Conservation (phyloP, 2,888 invertebrate species). For the Molanna angustata region DNA sequence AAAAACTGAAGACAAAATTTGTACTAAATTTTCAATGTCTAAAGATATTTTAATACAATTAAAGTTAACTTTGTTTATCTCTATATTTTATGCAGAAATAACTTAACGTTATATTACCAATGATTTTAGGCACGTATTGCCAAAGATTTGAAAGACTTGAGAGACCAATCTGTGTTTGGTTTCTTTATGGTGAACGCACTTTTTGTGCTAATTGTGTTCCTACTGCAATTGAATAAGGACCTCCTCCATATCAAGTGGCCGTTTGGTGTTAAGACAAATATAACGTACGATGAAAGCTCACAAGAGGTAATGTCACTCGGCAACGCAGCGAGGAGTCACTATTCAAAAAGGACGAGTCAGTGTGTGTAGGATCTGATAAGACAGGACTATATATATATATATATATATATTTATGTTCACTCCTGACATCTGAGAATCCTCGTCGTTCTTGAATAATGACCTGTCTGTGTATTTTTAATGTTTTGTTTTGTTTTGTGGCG, state of each 20-base stretch:
- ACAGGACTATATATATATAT: no score
- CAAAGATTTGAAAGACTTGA: conserved; percentile 86
- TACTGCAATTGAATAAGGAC: conserved; percentile 98
- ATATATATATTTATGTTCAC: no score
- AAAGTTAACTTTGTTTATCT: no score
- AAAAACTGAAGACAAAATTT: no score
- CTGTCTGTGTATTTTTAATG: conserved; percentile 37
- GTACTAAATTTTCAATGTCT: no score
- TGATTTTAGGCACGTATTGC: conserved; percentile 86
- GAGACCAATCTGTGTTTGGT: conserved; percentile 92
- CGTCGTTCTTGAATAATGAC: conserved; percentile 58
- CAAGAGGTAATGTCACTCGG: conserved; percentile 77
- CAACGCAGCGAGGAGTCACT: conserved; percentile 36
- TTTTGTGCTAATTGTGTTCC: conserved; percentile 97
- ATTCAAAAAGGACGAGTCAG: conserved; percentile 30
- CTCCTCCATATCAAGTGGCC: conserved; percentile 96
- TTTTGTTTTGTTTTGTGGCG: conserved; percentile 47
- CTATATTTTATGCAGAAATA: no score
- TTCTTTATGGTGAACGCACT: conserved; percentile 99
- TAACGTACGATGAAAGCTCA: conserved; percentile 84
- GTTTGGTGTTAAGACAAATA: conserved; percentile 89
- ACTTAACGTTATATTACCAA: no score
- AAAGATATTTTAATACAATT: no score
- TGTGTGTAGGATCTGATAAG: no score
- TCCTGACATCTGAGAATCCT: no score